Evolutionary conservation across 2,888 invertebrate species (phyloP).

Genomic region (Fragum fragum): DNA sequence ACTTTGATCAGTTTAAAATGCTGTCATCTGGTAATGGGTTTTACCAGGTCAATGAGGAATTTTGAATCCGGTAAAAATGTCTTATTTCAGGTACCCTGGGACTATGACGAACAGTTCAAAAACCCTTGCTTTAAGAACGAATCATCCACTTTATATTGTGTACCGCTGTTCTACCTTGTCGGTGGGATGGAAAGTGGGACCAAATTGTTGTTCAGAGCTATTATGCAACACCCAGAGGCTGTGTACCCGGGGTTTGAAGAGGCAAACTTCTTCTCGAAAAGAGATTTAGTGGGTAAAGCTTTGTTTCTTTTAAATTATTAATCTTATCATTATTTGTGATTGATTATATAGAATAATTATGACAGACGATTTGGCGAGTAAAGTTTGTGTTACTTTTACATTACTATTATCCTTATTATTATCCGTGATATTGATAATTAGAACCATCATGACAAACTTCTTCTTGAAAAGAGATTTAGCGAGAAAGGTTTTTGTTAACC

Average conservation of each 20-base stretch:
- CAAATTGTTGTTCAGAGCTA: neutral
- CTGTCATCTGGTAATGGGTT: no score
- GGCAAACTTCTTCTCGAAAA: conserved; percentile 7
- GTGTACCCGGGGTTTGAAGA: neutral
- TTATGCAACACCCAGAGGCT: conserved; percentile 11
- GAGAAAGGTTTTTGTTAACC: no score
- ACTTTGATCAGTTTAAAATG: no score
- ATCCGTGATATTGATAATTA: no score
- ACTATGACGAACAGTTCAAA: conserved; percentile 4
- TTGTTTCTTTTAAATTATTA: no score
- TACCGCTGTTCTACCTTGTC: neutral
- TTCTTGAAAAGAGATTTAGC: no score
- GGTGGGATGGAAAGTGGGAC: neutral
- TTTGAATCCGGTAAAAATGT: no score
- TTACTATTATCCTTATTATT: no score
- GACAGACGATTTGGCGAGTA: neutral
- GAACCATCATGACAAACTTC: no score
- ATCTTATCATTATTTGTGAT: neutral
- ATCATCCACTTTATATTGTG: neutral
- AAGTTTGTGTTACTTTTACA: neutral
- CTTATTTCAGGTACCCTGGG: conserved; percentile 3
- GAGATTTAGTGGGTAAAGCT: neutral
- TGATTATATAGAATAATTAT: neutral
- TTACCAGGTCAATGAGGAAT: no score
- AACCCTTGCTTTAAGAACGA: neutral